phyloP scores from a whole-genome alignment of 2,113 vertebrate genomes.

The Aegithalos caudatus region DNA sequence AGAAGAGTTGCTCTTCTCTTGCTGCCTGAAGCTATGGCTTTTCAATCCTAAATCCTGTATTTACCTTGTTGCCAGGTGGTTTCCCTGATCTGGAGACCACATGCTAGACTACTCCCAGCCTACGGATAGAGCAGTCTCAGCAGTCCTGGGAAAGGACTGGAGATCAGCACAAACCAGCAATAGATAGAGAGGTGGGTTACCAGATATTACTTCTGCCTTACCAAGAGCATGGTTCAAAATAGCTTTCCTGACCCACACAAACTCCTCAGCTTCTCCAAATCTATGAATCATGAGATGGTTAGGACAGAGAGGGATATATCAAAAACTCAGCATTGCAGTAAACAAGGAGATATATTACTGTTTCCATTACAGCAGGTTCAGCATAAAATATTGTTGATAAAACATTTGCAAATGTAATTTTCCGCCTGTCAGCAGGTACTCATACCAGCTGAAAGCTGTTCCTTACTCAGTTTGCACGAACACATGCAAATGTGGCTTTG shows the following conservation, averaged over 20 bases:
- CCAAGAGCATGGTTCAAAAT: not conserved
- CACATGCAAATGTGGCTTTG: not conserved
- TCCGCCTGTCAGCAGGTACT: not conserved
- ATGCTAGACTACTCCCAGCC: not conserved
- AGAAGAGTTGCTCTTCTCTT: not conserved
- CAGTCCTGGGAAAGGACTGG: not conserved
- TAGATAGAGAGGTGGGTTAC: not conserved
- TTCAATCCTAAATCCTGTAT: not conserved
- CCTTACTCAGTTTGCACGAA: not conserved
- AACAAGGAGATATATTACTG: not conserved
- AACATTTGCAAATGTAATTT: not conserved
- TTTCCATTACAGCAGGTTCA: not conserved
- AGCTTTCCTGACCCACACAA: not conserved
- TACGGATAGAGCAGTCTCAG: not conserved
- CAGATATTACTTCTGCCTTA: not conserved
- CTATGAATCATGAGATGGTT: rapidly evolving
- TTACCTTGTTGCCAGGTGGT: not conserved
- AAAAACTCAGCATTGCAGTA: not conserved
- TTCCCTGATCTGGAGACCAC: not conserved
- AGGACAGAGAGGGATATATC: not conserved
- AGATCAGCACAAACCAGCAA: not conserved
- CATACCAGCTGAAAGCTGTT: not conserved
- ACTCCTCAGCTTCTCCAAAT: not conserved
- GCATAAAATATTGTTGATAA: not conserved
- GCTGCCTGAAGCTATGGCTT: not conserved